These are phyloP conservation scores for Cyclophora albipunctata DNA, from an alignment of 2,888 invertebrate species.

Conservation along the genomic window DNA sequence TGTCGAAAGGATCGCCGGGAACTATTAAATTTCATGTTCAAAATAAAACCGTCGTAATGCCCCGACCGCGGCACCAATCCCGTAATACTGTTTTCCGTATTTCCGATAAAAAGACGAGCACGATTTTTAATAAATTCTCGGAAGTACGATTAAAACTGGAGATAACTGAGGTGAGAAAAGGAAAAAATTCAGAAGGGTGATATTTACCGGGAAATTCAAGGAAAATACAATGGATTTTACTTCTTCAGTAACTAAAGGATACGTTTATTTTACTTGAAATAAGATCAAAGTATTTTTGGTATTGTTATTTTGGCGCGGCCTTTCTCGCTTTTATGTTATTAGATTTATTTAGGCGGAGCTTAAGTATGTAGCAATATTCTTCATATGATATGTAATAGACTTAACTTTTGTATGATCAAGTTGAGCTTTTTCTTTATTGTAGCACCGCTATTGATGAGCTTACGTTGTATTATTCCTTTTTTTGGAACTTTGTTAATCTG, in stretches of 20 bases:
- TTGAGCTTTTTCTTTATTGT: no score
- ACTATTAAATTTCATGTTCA: no score
- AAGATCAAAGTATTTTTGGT: background rate
- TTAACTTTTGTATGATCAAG: no score
- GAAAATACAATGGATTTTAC: constrained; percentile 1
- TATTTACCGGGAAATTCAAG: constrained; percentile 3
- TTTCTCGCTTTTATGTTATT: no score
- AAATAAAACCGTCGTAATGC: background rate
- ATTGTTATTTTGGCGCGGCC: no score
- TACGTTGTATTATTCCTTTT: no score
- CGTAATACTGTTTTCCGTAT: constrained; percentile 12
- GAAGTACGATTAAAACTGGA: constrained; percentile 55
- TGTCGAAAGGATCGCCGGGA: no score
- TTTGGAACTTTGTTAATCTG: no score
- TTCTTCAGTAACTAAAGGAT: background rate
- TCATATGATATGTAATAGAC: no score
- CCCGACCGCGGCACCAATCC: constrained; percentile 1
- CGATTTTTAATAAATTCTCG: constrained; percentile 55
- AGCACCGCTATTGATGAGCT: no score
- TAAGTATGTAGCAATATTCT: background rate
- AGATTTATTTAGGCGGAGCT: background rate
- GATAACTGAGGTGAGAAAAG: constrained; percentile 46
- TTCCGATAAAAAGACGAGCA: constrained; percentile 34
- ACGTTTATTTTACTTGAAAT: constrained; percentile 1
- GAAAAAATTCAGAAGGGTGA: constrained; percentile 15